Evolutionary conservation across 2,888 invertebrate genomes (phyloP), one percentile per base, ranked within the genome.

Genomic region (Drosophila histrio): DNA sequence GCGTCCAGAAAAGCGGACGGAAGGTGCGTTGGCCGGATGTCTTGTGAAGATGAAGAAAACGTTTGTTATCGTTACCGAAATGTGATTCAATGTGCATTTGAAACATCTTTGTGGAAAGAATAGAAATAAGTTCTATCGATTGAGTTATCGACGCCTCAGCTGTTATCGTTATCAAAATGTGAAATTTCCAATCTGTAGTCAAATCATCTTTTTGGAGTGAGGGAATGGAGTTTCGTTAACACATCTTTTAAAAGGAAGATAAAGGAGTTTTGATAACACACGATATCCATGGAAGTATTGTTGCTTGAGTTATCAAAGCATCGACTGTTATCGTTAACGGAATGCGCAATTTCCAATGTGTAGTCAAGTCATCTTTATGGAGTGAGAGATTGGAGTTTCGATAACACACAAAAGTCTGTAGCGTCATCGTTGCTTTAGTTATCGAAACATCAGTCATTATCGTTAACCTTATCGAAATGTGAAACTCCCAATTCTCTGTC

Each of bases 11-110:
- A 19, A 15, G 41, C 7, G 50, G 15, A 9, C 52, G 72, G 1
- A 49, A 58, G 32, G 73, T 73, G 2, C 57, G 77, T 11, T 73
- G 73, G 70, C 57, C 71, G 26, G 73, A 73, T 11, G 22, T 53
- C 1, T n/a, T 50, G 36, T 26, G 8, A 21, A 49, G 2, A 5
- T 5, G 11, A 11, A 5, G 19, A 11, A 17, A n/a, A n/a, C 7
- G 2, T 13, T 11, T 26, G 24, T 41, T 24, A 15, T 43, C 15
- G 24, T 22, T 39, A 22, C 7, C 21, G 8, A 39, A 22, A 39
- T 22, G 21, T 39, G 21, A 22, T 22, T 1, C 15, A 34, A 34
- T 15, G 36, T n/a, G n/a, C 30, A 36, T 9, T 15, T 9, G 1
- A 17, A 36, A 9, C 17, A 3, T 15, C 3, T 3, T 15, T 15